Base-by-base conservation (phyloP, 2,888 invertebrate genomes). In the Oxyscelio sp. region DNA sequence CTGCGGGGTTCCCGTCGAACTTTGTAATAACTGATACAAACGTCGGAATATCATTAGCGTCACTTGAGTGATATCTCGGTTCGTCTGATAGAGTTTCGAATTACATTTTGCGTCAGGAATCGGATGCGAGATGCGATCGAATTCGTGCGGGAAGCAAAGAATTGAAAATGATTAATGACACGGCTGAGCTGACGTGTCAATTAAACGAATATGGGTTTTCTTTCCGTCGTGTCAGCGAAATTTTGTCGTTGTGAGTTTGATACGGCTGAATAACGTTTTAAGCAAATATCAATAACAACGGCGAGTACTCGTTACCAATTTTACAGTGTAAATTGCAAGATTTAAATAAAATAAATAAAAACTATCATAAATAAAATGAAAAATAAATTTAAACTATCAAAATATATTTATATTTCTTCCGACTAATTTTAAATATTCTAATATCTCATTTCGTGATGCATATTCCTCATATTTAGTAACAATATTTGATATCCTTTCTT, bases 1-100 rank as follows among this genome's bases (percentile, higher is more conserved):
- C 78, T 15, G 17, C 77, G 66, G 83, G 83, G 58, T 43, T 50
- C 40, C 56, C 71, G 66, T 73, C 71, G 22, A 59, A 68, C 83
- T 71, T 68, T 48, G 31, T 68, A 70, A 78, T 77, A 73, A 73
- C 68, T 45, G 66, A 68, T 83, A 78, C 68, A 77, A 73, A 83
- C 61, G 68, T 78, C 45, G 2, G 82, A 75, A 75, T 71, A 50
- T 56, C 58, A 75, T 75, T 75, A 75, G 52, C 52, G 61, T 68
- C 68, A 66, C 27, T 34, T n/a, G 38, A 34, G 38, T 45, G 71
- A 71, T 58, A 66, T 43, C 22, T 50, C 8, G 34, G 13, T 52
- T 17, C n/a, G 59, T 71, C 77, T 77, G 59, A 81, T 34, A 66
- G 31, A 71, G 52, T 40, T 43, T 82, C 50, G 21, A 48, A 71